Evolutionary conservation across 1,140 invertebrate species (phyloP).

Genomic region (Aphaenogaster floridana): DNA sequence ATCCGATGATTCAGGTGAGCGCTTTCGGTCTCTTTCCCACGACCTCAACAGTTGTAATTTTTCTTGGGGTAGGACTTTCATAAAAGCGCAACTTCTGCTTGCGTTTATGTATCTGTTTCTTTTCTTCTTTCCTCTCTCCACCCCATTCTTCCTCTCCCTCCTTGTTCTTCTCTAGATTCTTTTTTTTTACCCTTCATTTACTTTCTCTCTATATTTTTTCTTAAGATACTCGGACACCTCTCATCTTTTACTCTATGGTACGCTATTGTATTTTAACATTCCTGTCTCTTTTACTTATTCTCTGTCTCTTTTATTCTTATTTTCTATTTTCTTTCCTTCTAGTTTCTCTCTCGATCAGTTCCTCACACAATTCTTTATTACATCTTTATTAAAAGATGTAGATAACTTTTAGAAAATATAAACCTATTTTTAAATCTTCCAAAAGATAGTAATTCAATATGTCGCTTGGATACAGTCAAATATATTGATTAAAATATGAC

Average conservation of each 20-base stretch:
- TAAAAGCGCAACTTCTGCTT: not conserved
- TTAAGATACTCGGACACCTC: no score
- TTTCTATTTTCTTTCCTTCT: not conserved
- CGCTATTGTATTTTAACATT: not conserved
- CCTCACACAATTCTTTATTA: not conserved
- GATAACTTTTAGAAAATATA: not conserved
- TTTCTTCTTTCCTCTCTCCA: not conserved
- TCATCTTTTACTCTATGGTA: not conserved
- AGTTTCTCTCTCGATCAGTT: not conserved
- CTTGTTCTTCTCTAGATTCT: not conserved
- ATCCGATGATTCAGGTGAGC: slow-evolving; percentile 84
- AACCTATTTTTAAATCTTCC: not conserved
- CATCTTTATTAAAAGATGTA: not conserved
- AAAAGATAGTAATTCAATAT: not conserved
- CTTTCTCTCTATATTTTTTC: not conserved
- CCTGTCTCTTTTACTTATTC: not conserved
- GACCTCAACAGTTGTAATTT: slow-evolving; percentile 1
- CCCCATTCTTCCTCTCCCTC: not conserved
- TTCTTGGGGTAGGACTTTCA: not conserved
- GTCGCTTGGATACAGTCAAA: not conserved
- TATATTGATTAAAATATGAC: not conserved
- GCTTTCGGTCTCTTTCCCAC: slow-evolving; percentile 9
- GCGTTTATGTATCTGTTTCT: not conserved
- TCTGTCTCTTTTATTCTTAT: not conserved
- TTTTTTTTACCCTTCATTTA: not conserved